Conservation (phyloP, 1,140 invertebrate genomes). For the Drosophila lowei region DNA sequence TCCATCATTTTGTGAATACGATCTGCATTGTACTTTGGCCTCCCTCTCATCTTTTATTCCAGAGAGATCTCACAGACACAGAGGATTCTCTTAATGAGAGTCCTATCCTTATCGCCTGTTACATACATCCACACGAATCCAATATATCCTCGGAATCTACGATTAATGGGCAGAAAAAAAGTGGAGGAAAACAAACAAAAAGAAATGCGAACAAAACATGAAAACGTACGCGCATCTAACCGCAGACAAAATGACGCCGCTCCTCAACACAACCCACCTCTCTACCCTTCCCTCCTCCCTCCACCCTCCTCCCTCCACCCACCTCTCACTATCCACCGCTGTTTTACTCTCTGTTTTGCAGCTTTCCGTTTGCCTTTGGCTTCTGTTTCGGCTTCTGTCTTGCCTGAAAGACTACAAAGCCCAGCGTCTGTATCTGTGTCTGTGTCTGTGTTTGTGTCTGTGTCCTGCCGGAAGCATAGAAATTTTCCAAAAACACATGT, state of each 20-base stretch:
- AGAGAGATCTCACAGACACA: too few species aligned
- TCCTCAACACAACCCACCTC: background rate
- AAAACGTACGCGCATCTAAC: slow-evolving; percentile 77
- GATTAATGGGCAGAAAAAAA: slow-evolving; percentile 25
- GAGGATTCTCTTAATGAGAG: too few species aligned
- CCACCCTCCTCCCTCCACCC: background rate
- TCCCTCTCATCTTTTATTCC: too few species aligned
- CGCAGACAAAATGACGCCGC: slow-evolving; percentile 76
- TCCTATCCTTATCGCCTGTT: too few species aligned
- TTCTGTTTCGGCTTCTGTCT: slow-evolving; percentile 13
- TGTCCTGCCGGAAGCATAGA: slow-evolving; percentile 52
- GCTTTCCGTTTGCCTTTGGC: slow-evolving; percentile 32
- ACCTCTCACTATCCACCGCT: too few species aligned
- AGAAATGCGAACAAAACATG: slow-evolving; percentile 53
- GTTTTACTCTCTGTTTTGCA: background rate
- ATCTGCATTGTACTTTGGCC: too few species aligned
- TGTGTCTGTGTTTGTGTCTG: slow-evolving; percentile 24
- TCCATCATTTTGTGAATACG: too few species aligned
- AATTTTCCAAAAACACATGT: slow-evolving; percentile 56
- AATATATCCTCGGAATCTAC: too few species aligned
- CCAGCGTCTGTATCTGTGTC: slow-evolving; percentile 8
- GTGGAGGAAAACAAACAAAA: slow-evolving; percentile 28
- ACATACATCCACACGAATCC: too few species aligned
- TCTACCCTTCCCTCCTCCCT: background rate
- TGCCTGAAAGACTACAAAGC: slow-evolving; percentile 46